Conservation (phyloP, 2,888 invertebrate species). For the Ceratothoa steindachneri region DNA sequence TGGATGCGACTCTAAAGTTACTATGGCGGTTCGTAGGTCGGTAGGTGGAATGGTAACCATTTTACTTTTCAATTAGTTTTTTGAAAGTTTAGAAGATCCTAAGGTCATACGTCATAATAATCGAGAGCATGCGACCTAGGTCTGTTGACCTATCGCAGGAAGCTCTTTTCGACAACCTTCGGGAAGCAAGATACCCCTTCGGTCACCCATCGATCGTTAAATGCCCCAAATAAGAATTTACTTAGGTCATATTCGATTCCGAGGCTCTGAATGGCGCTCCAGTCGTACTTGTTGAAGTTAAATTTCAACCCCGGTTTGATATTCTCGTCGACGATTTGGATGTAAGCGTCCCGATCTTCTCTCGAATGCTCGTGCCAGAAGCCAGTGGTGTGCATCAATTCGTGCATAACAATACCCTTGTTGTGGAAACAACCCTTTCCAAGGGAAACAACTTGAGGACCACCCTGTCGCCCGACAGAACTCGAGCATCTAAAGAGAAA, state of each 20-base stretch:
- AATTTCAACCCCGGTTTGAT: slow-evolving; percentile 51
- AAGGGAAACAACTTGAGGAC: slow-evolving; percentile 55
- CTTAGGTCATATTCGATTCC: slow-evolving; percentile 52
- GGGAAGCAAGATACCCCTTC: too few species aligned
- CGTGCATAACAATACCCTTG: slow-evolving; percentile 56
- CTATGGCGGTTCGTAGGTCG: too few species aligned
- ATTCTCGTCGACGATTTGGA: slow-evolving; percentile 52
- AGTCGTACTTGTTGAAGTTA: slow-evolving; percentile 52
- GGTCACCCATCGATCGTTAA: too few species aligned
- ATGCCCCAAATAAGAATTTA: slow-evolving; percentile 14
- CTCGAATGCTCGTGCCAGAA: slow-evolving; percentile 58
- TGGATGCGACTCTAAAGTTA: too few species aligned
- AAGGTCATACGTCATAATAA: too few species aligned
- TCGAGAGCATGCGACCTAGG: too few species aligned
- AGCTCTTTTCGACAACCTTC: too few species aligned
- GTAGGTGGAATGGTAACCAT: too few species aligned
- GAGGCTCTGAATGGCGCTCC: slow-evolving; percentile 51
- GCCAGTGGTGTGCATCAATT: slow-evolving; percentile 57
- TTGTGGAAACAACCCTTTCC: slow-evolving; percentile 51
- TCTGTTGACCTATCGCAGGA: too few species aligned
- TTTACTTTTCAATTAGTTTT: too few species aligned
- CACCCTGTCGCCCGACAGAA: slow-evolving; percentile 56
- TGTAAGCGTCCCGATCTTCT: slow-evolving; percentile 55
- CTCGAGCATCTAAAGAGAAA: slow-evolving; percentile 57
- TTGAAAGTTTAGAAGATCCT: too few species aligned